Base-by-base conservation (phyloP, 2,797 vertebrate species). In the Manis pentadactyla region DNA sequence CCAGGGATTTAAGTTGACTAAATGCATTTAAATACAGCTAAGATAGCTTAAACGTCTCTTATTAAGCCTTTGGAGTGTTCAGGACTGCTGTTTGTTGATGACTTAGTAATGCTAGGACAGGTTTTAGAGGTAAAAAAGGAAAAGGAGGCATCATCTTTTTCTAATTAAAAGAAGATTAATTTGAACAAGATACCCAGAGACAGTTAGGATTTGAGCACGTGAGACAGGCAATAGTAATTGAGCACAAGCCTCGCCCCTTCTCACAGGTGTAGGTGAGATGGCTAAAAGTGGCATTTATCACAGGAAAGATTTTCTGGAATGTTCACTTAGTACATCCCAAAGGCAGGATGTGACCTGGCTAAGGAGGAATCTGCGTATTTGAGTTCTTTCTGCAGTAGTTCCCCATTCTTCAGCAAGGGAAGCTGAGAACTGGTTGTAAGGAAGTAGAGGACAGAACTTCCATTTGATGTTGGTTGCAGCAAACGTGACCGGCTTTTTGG, bases 401-500 rank as follows among this genome's bases (percentile, higher is more conserved):
- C 97, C 96, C 81, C 82, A 66, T 95, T 96, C 61, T 79, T 51
- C 34, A 63, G 42, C 64, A 31, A 51, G 15, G 7, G 29, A 86
- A 77, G 39, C 87, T 94, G 87, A 79, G 71, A 94, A 84, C 29
- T 2, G 3, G 42, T 64, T 66, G 89, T 18, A 9, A 96, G 96
- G 93, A 96, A 96, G 93, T 66, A 4, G 17, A 87, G 68, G 64
- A 37, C 17, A 31, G 31, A 84, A 37, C 27, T 91, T 90, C 91
- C 27, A 85, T 27, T 87, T 34, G n/a, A 27, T n/a, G 46, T 57
- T 34, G 75, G 55, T 37, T 84, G 83, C 6, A 21, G 25, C 53
- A 88, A 94, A 86, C 2, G 42, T 51, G 63, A 90, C 90, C 59
- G 90, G 92, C 79, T 95, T 97, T 91, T 93, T 91, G 89, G 95